phyloP scores from a whole-genome alignment of 2,113 vertebrate species.

The Axis porcinus region DNA sequence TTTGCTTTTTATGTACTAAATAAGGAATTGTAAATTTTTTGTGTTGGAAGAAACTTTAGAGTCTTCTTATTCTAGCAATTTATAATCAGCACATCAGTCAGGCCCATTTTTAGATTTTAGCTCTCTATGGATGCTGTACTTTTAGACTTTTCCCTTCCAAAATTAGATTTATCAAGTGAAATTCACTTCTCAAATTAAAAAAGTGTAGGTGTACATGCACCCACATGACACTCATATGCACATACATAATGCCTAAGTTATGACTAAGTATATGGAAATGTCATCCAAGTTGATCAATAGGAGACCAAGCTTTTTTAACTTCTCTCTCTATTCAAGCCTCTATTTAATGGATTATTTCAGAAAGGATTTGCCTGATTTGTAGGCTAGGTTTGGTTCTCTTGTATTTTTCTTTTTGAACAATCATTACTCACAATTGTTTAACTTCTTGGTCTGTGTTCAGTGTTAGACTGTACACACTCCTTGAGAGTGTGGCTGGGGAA shows the following conservation, averaged over 20 bases:
- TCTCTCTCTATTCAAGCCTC: neutral
- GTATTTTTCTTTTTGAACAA: neutral
- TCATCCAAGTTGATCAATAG: neutral
- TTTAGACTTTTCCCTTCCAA: neutral
- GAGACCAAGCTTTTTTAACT: neutral
- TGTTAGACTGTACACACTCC: neutral
- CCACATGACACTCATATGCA: neutral
- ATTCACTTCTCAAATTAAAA: neutral
- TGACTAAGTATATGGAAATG: neutral
- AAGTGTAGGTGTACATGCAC: neutral
- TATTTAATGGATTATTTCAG: neutral
- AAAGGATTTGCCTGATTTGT: neutral
- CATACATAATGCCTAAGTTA: neutral
- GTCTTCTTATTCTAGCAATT: neutral
- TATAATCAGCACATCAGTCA: neutral
- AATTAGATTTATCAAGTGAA: neutral
- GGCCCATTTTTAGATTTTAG: neutral
- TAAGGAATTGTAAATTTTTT: constrained; percentile 12
- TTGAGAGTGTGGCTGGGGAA: neutral
- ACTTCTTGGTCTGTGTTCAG: neutral
- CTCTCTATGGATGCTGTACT: neutral
- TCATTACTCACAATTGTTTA: neutral
- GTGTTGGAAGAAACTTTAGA: neutral
- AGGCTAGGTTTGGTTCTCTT: neutral
- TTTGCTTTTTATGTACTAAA: neutral